Evolutionary conservation across 2,113 vertebrate species (phyloP), one percentile per base, ranked within the genome.

Genomic region (Cyanoderma ruficeps): DNA sequence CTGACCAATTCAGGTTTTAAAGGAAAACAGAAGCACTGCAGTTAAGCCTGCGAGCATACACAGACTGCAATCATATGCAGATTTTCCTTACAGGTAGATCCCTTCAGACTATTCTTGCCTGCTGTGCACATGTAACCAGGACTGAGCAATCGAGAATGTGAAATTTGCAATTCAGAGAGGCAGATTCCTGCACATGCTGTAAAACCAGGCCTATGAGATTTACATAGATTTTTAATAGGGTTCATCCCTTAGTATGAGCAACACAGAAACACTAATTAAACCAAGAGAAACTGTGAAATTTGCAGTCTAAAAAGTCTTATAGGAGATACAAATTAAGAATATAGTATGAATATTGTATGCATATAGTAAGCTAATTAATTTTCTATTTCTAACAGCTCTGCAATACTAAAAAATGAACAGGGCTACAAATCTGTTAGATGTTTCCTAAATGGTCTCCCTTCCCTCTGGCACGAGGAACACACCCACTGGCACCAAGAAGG

Each of bases 81-180:
- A 37, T 77, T 69, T n/a, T 68, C 59, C 57, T 72, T 55, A 28
- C 28, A 55, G 59, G 55, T 86, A 84, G 52, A 21, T n/a, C 31
- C 0, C 1, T 59, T 75, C 64, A 47, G 60, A 20, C 23, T 42
- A 3, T 78, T 82, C 59, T 12, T 67, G 55, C 49, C 77, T 56
- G 56, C 74, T 93, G 83, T 0, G 0, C 41, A 9, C 2, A 3
- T 0, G 0, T 37, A 76, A 65, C 10, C 3, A 14, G 46, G 67
- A 37, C 1, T 60, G 61, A 81, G 33, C 35, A 64, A 71, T 1
- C 0, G 1, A 41, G 61, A 69, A 57, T 50, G 10, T 42, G 77
- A 61, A 61, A 61, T 82, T 11, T 75, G 56, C 49, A 57, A 31
- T 82, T 83, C 49, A 79, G 74, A 87, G 75, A 84, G 53, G 65